Conservation (phyloP, 2,888 invertebrate genomes). For the Noctua pronuba region DNA sequence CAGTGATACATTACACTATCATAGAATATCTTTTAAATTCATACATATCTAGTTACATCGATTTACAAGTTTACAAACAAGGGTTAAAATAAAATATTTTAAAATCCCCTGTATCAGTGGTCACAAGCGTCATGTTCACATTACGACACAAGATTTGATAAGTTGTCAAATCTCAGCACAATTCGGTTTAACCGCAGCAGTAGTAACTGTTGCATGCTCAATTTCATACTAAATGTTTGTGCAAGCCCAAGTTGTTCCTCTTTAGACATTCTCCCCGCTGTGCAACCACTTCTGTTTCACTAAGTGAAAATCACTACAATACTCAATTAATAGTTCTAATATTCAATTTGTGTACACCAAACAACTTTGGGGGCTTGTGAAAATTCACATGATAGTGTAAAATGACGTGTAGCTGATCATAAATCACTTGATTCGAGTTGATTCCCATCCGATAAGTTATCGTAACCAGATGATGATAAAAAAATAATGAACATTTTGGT, state of each 20-base stretch:
- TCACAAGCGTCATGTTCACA: not conserved
- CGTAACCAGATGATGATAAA: conserved; percentile 31
- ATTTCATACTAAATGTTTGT: not conserved
- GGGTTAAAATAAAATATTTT: not conserved
- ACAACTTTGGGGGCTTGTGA: not conserved
- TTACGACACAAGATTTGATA: not conserved
- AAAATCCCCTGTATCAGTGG: not conserved
- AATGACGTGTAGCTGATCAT: conserved; percentile 15
- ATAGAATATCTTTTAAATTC: conserved; percentile 3
- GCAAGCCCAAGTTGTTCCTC: not conserved
- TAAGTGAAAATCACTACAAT: not conserved
- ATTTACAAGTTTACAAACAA: not conserved
- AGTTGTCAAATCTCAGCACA: conserved; percentile 1
- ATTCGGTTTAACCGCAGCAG: not conserved
- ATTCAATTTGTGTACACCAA: conserved; percentile 3
- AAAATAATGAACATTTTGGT: conserved; percentile 11
- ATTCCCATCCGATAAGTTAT: conserved; percentile 31
- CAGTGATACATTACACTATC: not conserved
- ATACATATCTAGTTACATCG: not conserved
- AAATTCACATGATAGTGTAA: not conserved
- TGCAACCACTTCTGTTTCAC: conserved; percentile 1
- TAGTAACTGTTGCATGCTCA: conserved; percentile 19
- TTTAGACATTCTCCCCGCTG: not conserved
- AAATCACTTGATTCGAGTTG: conserved; percentile 20
- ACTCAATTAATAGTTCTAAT: not conserved